Conservation (phyloP, 2,888 invertebrate genomes). For the Ametastegia equiseti region DNA sequence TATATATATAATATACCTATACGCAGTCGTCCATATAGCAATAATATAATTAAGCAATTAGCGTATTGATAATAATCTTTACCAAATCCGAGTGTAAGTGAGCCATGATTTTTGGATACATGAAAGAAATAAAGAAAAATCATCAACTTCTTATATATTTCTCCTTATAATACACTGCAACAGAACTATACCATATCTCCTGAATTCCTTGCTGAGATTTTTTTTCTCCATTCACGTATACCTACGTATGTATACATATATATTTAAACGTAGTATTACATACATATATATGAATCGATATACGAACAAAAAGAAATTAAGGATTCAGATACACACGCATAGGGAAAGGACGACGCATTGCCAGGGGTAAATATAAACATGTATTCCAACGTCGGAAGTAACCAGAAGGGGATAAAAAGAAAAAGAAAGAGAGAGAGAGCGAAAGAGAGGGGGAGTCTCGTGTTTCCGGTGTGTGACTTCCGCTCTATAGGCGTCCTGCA, state of each 20-base stretch:
- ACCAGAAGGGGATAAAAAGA: conserved; percentile 7
- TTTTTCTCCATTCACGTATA: not conserved
- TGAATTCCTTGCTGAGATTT: no score
- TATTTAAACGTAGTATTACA: not conserved
- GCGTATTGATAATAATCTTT: no score
- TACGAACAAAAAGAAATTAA: not conserved
- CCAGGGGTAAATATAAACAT: not conserved
- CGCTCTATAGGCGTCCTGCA: conserved; percentile 57
- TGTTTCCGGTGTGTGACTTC: conserved; percentile 58
- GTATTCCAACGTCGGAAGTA: not conserved
- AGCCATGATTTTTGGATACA: no score
- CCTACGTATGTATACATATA: not conserved
- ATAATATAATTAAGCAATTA: no score
- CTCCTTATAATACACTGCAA: no score
- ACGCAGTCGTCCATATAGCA: no score
- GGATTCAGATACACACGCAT: not conserved
- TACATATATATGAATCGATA: not conserved
- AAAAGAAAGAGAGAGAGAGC: not conserved
- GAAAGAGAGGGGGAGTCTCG: conserved; percentile 54
- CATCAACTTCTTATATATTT: no score
- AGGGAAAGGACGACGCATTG: not conserved
- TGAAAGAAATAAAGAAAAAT: no score
- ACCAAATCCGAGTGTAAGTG: no score
- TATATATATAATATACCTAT: no score
- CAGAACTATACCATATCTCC: no score